Percentiles rank a stretch among this genome's conserved stretches.
Evolutionary conservation across 1,140 invertebrate species (phyloP).

Genomic region (Cardiocondyla obscurior): DNA sequence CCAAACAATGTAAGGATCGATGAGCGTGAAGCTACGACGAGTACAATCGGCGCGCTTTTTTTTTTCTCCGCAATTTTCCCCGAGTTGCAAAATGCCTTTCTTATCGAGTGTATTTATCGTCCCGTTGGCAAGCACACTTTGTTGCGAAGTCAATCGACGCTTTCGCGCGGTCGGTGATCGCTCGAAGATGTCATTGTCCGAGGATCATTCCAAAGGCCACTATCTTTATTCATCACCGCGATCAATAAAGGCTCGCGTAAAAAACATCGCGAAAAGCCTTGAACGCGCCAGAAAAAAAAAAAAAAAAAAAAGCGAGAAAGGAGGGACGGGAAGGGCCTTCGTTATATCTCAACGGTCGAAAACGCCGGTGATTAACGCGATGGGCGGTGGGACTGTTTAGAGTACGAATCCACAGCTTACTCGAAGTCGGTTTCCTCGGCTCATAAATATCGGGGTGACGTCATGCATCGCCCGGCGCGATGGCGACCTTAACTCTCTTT

Average conservation of each 20-base stretch:
- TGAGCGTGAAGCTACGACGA: not conserved
- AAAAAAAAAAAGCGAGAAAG: not conserved
- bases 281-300: not conserved
- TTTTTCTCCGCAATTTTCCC: not conserved
- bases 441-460: conserved; percentile 38
- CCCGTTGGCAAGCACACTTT: not conserved
- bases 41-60: not conserved
- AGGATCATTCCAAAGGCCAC: conserved; percentile 41
- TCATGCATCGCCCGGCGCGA: conserved; percentile 33
- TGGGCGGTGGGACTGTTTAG: conserved; percentile 20
- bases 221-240: not conserved
- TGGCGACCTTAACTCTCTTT: conserved; percentile 54
- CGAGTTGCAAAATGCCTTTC: not conserved
- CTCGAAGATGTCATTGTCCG: conserved; percentile 58
- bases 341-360: not conserved
- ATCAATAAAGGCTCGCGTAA: conserved; percentile 28
- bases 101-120: not conserved
- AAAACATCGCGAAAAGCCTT: conserved; percentile 7
- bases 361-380: not conserved
- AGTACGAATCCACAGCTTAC: conserved; percentile 10
- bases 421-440: conserved; percentile 45
- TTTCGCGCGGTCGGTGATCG: not conserved
- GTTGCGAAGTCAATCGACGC: not conserved
- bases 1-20: not conserved
- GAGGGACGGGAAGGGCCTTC: not conserved